Base-by-base conservation (phyloP, 2,888 invertebrate genomes). In the Drosophila kokeensis region DNA sequence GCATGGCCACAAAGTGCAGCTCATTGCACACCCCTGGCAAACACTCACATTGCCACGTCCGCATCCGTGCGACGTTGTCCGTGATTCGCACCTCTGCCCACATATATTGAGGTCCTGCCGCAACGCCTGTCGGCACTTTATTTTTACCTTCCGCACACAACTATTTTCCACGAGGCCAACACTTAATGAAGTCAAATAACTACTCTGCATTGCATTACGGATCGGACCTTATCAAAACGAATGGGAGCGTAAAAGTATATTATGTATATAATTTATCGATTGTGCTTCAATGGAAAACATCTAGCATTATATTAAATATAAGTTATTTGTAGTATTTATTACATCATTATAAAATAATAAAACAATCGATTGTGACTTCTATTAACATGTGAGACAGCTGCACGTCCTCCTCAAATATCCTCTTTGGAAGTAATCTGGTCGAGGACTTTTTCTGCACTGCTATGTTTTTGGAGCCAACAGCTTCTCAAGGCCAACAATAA, bases 1-100 rank as follows among this genome's bases (percentile, higher is more conserved):
- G 81, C 73, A 76, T 69, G 72, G 77, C 85, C 89, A 71, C 82
- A 87, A 84, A 87, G 73, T 84, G 79, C 80, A 24, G n/a, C 27
- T 21, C 5, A 24, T 32, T 40, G 40, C 34, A 18, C 45, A 11
- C 73, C 36, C 54, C 29, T 2, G 15, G 45, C 24, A 4, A 45
- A 36, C 34, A 24, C 52, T 24, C 27, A n/a, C 18, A 59, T 24
- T n/a, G 32, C 21, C 18, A 48, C n/a, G 4, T 30, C 29, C 29
- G 58, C 32, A 30, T 29, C 18, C 49, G 40, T 53, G 67, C 61
- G 57, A 60, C 38, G 27, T 55, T 59, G 36, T 27, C 50, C 52
- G 42, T 68, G 62, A 53, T 65, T 73, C 50, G 69, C 60, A 69
- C 70, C 59, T 83, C 75, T 70, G 69, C 69, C 79, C 76, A 76